Base-by-base conservation (phyloP, 2,888 invertebrate genomes). In the Drosophila nigritarsus region DNA sequence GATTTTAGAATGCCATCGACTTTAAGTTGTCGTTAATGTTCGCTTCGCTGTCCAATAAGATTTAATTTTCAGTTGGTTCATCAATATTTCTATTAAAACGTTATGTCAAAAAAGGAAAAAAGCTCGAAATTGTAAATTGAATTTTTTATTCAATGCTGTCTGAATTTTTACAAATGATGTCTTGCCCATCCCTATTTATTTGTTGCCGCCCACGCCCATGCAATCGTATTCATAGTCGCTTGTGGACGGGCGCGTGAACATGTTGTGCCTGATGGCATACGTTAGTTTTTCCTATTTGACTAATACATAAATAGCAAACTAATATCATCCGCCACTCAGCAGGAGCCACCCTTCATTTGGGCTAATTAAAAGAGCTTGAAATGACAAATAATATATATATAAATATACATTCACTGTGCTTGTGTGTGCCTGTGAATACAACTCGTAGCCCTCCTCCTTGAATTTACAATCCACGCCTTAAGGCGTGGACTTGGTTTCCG, bases 301-400 rank as follows among this genome's bases (percentile, higher is more conserved):
- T 50, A 32, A 40, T 40, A 50, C 61, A 73, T 58, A 69, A 67
- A 71, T 65, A 40, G 51, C 24, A 29, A 36, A 65, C 59, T 36
- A 32, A 60, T 20, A 59, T 32, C 55, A 56, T 27, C 38, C 48
- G n/a, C 24, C 51, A 29, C 72, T 54, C 78, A 54, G 58, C 72
- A 51, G 72, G 81, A 51, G 66, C 54, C 56, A 71, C 38, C 56
- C 65, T 65, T 68, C 64, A 74, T 56, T 55, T 65, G 59, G 49
- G 54, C 72, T 83, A 86, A 86, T 86, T 86, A 87, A 72, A 64
- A 66, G 62, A 50, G 45, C 58, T 71, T 59, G 27, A 58, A 55
- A 18, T 38, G 56, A 56, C 49, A 38, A 27, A 55, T 13, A 18
- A 54, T 59, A 2, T 6, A 20, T 11, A 20, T 2, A 13, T 42